Conservation (phyloP, 2,113 vertebrate genomes). For the Raja brachyura region DNA sequence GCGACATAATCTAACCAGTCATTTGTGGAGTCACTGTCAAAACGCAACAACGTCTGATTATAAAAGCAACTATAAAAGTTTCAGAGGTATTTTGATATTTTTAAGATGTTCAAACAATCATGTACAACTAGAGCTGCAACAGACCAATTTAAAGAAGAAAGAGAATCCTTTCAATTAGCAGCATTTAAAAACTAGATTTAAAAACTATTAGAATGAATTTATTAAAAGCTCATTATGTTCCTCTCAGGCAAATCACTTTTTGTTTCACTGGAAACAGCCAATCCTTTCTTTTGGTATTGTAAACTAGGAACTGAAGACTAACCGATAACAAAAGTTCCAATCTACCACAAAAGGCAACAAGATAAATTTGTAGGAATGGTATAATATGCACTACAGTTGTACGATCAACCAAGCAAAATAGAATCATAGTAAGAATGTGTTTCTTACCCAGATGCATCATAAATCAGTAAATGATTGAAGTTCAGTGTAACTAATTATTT, state of each 20-base stretch:
- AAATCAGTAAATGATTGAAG: background rate
- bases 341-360: background rate
- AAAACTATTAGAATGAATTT: background rate
- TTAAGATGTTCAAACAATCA: slow-evolving; percentile 4
- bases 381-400: background rate
- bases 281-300: background rate
- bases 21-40: background rate
- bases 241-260: background rate
- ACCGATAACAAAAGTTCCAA: background rate
- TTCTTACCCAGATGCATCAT: background rate
- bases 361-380: background rate
- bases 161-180: background rate
- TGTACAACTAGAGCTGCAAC: background rate
- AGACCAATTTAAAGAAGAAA: background rate
- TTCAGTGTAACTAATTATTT: background rate
- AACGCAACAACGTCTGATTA: background rate
- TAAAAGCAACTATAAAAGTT: background rate
- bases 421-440: background rate
- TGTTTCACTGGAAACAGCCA: background rate
- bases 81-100: background rate
- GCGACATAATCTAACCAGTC: background rate
- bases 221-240: background rate
- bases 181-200: background rate
- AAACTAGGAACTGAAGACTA: background rate
- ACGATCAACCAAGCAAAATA: background rate